Percentiles rank a stretch among this genome's conserved stretches.
phyloP scores from a whole-genome alignment of 2,888 invertebrate species.

The Apodemia duryi region DNA sequence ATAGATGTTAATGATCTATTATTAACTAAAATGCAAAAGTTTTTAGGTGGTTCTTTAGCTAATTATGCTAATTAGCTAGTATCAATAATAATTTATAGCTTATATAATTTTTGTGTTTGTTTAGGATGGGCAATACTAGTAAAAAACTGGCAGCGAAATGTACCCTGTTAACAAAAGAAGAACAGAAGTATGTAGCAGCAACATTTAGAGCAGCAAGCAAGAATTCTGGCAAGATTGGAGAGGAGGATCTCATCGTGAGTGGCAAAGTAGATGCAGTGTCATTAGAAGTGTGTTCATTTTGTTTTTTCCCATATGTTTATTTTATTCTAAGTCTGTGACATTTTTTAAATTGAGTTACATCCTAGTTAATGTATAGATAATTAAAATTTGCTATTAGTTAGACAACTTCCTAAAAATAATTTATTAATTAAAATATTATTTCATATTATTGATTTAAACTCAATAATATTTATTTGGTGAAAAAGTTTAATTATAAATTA shows the following conservation, averaged over 20 bases:
- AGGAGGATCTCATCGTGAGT: slow-evolving; percentile 84
- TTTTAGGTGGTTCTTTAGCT: too few species aligned
- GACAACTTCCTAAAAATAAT: too few species aligned
- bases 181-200: slow-evolving; percentile 81
- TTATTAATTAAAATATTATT: too few species aligned
- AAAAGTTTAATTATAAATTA: too few species aligned
- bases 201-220: slow-evolving; percentile 82
- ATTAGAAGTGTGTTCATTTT: slow-evolving; percentile 75
- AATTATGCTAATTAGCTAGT: too few species aligned
- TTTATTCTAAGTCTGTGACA: slow-evolving; percentile 29
- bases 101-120: background rate
- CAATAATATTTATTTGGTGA: too few species aligned
- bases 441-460: too few species aligned
- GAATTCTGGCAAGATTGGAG: slow-evolving; percentile 81
- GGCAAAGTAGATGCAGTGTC: slow-evolving; percentile 67
- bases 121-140: slow-evolving; percentile 80
- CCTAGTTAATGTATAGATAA: too few species aligned
- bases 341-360: background rate
- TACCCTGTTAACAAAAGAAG: slow-evolving; percentile 81
- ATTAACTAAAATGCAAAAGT: too few species aligned
- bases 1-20: too few species aligned
- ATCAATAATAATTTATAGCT: too few species aligned
- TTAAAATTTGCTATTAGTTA: too few species aligned
- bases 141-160: slow-evolving; percentile 83
- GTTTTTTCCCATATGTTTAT: slow-evolving; percentile 47